phyloP scores from a whole-genome alignment of 2,113 vertebrate genomes.

The rat (Rattus norvegicus) region GRCr8 NC_086019.1:63933501-63934000 shows the following conservation, averaged over 20 bases:
- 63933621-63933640: neutral
- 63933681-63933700: neutral
- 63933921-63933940: too few species aligned
- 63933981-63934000: neutral
- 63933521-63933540: neutral
- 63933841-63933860: neutral
- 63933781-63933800: neutral
- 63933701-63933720: accelerated
- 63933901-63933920: too few species aligned
- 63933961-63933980: neutral
- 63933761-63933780: accelerated
- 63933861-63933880: neutral
- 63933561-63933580: neutral
- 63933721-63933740: neutral
- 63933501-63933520: neutral
- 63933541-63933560: neutral
- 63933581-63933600: neutral
- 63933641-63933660: neutral
- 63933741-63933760: accelerated
- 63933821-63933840: too few species aligned
- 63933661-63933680: neutral
- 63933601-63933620: neutral
- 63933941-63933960: neutral
- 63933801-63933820: neutral
- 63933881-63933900: neutral